Evolutionary conservation across 2,797 vertebrate species (phyloP), one percentile per base, ranked within the genome.

Genomic region (Smutsia gigantea): DNA sequence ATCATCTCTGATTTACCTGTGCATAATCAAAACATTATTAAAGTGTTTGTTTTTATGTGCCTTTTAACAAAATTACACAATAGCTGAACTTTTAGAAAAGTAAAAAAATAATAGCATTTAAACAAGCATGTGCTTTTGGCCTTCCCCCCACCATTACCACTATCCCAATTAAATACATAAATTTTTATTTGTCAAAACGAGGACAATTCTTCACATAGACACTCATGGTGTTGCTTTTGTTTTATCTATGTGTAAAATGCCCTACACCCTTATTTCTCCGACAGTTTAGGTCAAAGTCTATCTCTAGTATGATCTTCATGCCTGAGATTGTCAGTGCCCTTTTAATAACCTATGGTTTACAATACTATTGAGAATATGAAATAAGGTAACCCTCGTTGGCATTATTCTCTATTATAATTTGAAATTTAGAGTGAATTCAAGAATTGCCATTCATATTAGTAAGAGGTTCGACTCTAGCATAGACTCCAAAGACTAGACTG

Each of bases 1-100:
- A 37, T 55, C 55, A 78, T 72, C 46, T n/a, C 14, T 83, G 19
- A 78, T 81, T 94, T 94, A 71, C 27, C 8, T 82, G 14, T 74
- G 6, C 9, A 68, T 78, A 95, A 84, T 64, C 49, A 92, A 88
- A 91, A 82, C 9, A 87, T 84, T 84, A 84, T 88, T 84, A 66
- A 92, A 88, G 37, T 17, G 71, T 78, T 90, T 85, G 27, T 37
- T 87, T 61, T 77, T 71, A 61, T 69, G 21, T 77, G 7, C 64
- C 17, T 51, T 59, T 92, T 75, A 90, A 83, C 29, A 94, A 53
- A 94, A 81, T 69, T 66, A 94, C 87, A 74, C 8, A 46, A 6
- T 68, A 69, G n/a, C 46, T 78, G 12, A 94, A 72, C 6, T 2
- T 75, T 23, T 75, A 63, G 11, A 49, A 34, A 87, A 72, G 68